Evolutionary conservation across 2,113 vertebrate species (phyloP).

Genomic region (Cyprinodon brontotheroides): DNA sequence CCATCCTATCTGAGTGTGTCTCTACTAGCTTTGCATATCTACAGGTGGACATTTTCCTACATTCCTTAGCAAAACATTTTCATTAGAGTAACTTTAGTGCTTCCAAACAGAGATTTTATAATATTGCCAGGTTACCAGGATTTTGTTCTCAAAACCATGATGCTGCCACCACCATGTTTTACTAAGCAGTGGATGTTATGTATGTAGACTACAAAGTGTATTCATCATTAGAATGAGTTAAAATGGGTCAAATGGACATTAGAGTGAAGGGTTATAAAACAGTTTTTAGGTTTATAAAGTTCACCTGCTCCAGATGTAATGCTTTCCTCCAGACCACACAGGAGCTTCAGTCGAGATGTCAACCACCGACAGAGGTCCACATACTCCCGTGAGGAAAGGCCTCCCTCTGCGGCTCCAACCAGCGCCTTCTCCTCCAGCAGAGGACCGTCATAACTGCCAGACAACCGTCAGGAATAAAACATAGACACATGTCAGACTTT

Average conservation of each 20-base stretch:
- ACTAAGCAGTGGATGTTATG: background rate
- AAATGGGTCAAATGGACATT: too few relatives aligned
- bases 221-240: background rate
- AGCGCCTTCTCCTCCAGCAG: slow-evolving; percentile 86
- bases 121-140: too few relatives aligned
- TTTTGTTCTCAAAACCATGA: too few relatives aligned
- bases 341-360: slow-evolving; percentile 81
- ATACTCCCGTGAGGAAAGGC: slow-evolving; percentile 87
- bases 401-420: slow-evolving; percentile 81
- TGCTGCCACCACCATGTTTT: too few relatives aligned
- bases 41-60: too few relatives aligned
- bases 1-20: too few relatives aligned
- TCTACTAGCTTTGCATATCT: too few relatives aligned
- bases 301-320: slow-evolving; percentile 78
- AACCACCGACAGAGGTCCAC: slow-evolving; percentile 89
- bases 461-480: background rate
- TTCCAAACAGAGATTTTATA: too few relatives aligned
- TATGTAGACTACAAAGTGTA: background rate
- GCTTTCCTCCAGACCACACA: slow-evolving; percentile 86
- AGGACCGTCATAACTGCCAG: slow-evolving; percentile 85
- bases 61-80: too few relatives aligned
- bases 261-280: too few relatives aligned
- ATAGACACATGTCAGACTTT: background rate
- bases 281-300: background rate
- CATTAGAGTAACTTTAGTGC: too few relatives aligned